Conservation (phyloP, 2,113 vertebrate genomes). For the Orthonyx spaldingii region DNA sequence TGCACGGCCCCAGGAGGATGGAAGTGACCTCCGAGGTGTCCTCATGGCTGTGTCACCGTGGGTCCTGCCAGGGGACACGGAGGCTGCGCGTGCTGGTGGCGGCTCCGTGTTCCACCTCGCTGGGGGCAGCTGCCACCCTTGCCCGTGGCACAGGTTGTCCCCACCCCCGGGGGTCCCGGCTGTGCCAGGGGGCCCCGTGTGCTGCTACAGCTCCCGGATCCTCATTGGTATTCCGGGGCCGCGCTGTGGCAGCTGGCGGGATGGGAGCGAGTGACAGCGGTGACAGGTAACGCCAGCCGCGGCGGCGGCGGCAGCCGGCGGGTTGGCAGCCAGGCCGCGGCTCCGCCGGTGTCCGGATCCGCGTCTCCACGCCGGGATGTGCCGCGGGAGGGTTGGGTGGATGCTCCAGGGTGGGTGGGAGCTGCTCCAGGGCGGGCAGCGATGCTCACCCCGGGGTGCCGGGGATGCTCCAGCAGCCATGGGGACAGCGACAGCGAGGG, state of each 20-base stretch:
- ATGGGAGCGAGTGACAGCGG: slow-evolving; percentile 22
- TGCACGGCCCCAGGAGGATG: rapidly evolving
- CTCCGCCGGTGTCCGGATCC: background rate
- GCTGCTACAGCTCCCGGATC: background rate
- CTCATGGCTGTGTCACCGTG: rapidly evolving
- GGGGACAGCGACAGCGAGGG: background rate
- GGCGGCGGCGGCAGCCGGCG: background rate
- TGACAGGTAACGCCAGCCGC: slow-evolving; percentile 48
- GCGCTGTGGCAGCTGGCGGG: slow-evolving; percentile 47
- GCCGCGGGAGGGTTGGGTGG: rapidly evolving
- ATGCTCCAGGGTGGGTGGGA: rapidly evolving
- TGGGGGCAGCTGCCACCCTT: background rate
- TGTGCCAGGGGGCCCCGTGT: rapidly evolving
- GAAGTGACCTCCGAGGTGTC: background rate
- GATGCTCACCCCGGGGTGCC: background rate
- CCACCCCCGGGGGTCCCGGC: background rate
- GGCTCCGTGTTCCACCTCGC: rapidly evolving
- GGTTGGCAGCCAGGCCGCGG: background rate
- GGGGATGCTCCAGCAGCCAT: background rate
- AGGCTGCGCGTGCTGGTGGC: rapidly evolving
- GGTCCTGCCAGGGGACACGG: rapidly evolving
- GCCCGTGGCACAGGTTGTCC: background rate
- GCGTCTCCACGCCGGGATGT: rapidly evolving
- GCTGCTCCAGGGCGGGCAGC: background rate
- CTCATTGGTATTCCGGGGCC: slow-evolving; percentile 53